A percentile compares a stretch with the other conserved stretches of the same genome.
Conservation (phyloP, 1,140 invertebrate species). For the Drosophila nigrodunni region DNA sequence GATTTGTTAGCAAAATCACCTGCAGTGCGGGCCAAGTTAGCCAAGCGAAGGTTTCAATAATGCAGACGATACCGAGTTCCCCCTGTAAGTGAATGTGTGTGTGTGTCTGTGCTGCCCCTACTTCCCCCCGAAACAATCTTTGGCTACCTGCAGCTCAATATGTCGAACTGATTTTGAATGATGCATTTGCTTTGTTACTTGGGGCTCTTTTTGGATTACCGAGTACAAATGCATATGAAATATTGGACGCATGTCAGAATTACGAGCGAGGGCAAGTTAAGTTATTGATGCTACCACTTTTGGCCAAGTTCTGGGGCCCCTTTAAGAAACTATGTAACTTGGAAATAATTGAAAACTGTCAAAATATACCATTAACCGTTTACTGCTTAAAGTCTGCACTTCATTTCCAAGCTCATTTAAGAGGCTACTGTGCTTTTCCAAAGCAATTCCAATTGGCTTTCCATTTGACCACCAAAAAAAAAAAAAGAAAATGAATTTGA, state of each 20-base stretch:
- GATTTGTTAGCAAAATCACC: conserved; percentile 75
- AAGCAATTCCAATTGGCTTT: conserved; percentile 8
- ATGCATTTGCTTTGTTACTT: conserved; percentile 63
- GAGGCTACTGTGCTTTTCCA: background rate
- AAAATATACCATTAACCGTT: conserved; percentile 28
- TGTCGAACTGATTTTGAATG: conserved; percentile 64
- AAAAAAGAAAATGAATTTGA: conserved; percentile 8
- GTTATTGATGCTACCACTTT: conserved; percentile 57
- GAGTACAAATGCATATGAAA: conserved; percentile 44
- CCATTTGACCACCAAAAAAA: conserved; percentile 1
- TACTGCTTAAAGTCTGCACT: background rate
- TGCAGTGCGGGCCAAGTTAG: conserved; percentile 58
- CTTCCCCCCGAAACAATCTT: background rate
- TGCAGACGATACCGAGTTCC: conserved; percentile 43
- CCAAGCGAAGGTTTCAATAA: conserved; percentile 61
- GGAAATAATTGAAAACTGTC: conserved; percentile 37
- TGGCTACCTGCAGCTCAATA: conserved; percentile 59
- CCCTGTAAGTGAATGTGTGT: background rate
- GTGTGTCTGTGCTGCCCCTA: background rate
- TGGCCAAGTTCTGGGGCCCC: background rate
- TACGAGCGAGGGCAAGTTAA: conserved; percentile 37
- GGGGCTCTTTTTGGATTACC: conserved; percentile 45
- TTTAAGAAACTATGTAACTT: background rate
- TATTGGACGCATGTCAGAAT: conserved; percentile 58
- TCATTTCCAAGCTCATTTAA: background rate